phyloP scores from a whole-genome alignment of 1,140 invertebrate species.

The Drosophila sp. region DNA sequence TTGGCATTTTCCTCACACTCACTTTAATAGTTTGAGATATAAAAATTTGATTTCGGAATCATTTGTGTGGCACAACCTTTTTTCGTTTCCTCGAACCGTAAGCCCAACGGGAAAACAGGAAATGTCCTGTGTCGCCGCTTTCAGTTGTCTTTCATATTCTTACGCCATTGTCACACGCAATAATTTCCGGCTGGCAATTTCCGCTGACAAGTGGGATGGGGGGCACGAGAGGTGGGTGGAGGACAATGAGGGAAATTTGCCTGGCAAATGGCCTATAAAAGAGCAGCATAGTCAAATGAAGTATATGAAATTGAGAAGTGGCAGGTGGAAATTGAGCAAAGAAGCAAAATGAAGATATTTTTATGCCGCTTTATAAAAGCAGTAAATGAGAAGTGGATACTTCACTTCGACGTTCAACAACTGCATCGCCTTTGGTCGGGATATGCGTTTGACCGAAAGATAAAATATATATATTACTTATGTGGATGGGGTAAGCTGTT shows the following conservation, averaged over 20 bases:
- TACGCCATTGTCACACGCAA: slow-evolving; percentile 48
- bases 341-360: slow-evolving; percentile 4
- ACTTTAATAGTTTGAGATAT: neutral
- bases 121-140: neutral
- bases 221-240: slow-evolving; percentile 15
- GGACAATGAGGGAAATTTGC: slow-evolving; percentile 34
- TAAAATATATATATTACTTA: slow-evolving; percentile 3
- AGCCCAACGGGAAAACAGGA: neutral
- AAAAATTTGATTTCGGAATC: slow-evolving; percentile 4
- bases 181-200: slow-evolving; percentile 59
- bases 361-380: slow-evolving; percentile 22
- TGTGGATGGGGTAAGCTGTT: slow-evolving; percentile 9
- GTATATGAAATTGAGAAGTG: slow-evolving; percentile 29
- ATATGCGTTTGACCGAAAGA: slow-evolving; percentile 3
- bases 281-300: slow-evolving; percentile 22
- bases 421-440: slow-evolving; percentile 12
- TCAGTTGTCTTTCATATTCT: slow-evolving; percentile 23
- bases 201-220: slow-evolving; percentile 39
- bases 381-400: neutral
- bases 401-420: neutral
- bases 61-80: neutral
- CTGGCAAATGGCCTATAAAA: slow-evolving; percentile 56
- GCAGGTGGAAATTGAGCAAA: slow-evolving; percentile 1
- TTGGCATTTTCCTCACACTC: neutral
- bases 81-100: too few relatives aligned